phyloP scores from a whole-genome alignment of 2,888 invertebrate genomes.

The Ophion ventricosus region DNA sequence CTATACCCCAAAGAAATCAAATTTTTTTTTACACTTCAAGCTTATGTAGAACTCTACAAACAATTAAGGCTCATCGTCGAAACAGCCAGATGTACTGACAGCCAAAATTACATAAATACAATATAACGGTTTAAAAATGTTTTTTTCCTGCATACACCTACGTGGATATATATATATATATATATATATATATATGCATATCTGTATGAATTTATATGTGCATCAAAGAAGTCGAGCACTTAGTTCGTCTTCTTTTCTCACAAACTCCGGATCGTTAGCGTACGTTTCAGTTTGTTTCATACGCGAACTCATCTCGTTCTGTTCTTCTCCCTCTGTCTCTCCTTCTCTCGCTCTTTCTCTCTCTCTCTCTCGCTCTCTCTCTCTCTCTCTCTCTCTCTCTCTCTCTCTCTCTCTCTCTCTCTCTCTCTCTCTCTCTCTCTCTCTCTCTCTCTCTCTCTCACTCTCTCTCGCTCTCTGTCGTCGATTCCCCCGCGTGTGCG shows the following conservation, averaged over 20 bases:
- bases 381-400: background rate
- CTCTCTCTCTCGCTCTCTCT: slow-evolving; percentile 1
- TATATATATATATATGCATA: slow-evolving; percentile 10
- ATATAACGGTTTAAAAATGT: too few relatives aligned
- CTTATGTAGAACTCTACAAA: too few relatives aligned
- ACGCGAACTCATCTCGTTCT: slow-evolving; percentile 37
- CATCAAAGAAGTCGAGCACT: slow-evolving; percentile 14
- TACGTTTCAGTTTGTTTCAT: slow-evolving; percentile 10
- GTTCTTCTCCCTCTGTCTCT: background rate
- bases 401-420: slow-evolving; percentile 18
- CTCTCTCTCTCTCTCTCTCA: background rate
- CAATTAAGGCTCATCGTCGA: too few relatives aligned
- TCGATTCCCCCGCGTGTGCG: slow-evolving; percentile 45
- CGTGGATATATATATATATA: background rate
- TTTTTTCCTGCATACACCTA: too few relatives aligned
- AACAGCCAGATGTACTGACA: too few relatives aligned
- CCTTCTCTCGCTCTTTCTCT: background rate
- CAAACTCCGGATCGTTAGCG: slow-evolving; percentile 13
- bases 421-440: background rate
- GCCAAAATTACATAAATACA: too few relatives aligned
- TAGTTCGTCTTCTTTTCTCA: slow-evolving; percentile 25
- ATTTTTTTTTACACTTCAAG: too few relatives aligned
- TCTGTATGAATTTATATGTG: background rate
- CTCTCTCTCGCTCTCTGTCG: slow-evolving; percentile 7
- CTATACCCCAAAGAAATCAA: too few relatives aligned